These are phyloP conservation scores for Cecidostiba fungosa DNA, from an alignment of 2,888 invertebrate genomes.

Conservation along the genomic window DNA sequence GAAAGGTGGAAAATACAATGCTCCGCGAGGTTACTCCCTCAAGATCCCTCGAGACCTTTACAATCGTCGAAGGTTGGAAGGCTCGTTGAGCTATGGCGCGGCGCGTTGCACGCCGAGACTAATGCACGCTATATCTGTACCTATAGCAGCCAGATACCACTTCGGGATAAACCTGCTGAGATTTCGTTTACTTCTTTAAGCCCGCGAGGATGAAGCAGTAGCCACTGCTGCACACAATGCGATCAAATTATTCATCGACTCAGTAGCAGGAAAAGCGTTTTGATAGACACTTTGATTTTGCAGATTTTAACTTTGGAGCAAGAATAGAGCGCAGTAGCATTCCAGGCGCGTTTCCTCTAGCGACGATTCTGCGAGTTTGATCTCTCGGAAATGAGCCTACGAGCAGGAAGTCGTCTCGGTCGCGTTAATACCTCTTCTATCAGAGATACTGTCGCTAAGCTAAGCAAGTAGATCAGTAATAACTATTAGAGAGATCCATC, in stretches of 20 bases:
- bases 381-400: conserved; percentile 2
- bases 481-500: conserved; percentile 77
- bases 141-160: conserved; percentile 25
- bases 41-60: conserved; percentile 68
- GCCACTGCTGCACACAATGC: not conserved
- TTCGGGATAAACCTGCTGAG: conserved; percentile 50
- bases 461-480: conserved; percentile 72
- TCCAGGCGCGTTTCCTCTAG: not conserved
- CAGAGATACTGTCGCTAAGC: conserved; percentile 63
- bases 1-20: conserved; percentile 65
- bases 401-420: conserved; percentile 65
- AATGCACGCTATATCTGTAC: conserved; percentile 39
- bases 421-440: conserved; percentile 69
- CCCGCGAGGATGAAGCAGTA: not conserved
- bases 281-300: not conserved
- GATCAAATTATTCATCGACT: conserved; percentile 49
- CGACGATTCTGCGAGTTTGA: conserved; percentile 1
- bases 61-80: conserved; percentile 61
- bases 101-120: not conserved
- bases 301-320: not conserved
- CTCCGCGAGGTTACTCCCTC: conserved; percentile 63
- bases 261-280: not conserved
- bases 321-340: too few species aligned
- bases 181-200: conserved; percentile 53
- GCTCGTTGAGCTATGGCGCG: conserved; percentile 49